Evolutionary conservation across 37 sponge, comb jelly and placozoan species (phyloP), one percentile per base, ranked within the genome.

Genomic region (Diacarnus erythraeanus): DNA sequence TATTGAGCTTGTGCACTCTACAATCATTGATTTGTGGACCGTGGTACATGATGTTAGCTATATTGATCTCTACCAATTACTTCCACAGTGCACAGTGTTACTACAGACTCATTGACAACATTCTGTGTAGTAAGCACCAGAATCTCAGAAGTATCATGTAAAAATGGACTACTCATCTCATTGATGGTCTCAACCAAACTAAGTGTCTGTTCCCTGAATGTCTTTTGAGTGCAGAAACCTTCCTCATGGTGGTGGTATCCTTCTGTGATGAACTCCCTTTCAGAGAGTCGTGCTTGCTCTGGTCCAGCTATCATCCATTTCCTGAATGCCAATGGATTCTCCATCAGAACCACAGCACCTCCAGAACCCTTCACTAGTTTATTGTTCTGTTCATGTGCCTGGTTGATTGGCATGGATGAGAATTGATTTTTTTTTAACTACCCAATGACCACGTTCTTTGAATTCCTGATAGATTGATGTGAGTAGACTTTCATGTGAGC

Each of bases 311-410:
- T 65, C 65, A 61, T 64, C 66, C 70, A 79, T 10, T 27, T 34
- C 30, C 69, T 40, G 51, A 79, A 79, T 27, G 80, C 80, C 27
- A 36, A 33, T 3, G 80, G 80, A 42, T 79, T 79, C 47, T 79
- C 69, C 41, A 70, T 79, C 22, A 79, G 69, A 20, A 57, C 80
- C 40, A 79, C 40, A 21, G 23, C 34, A 42, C 80, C 70, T 51
- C 80, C 70, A 43, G 68, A 64, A 33, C 65, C 40, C 42, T 77
- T 77, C 25, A 77, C 80, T 25, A 33, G n/a, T 8, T 15, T 70
- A 79, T 79, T 79, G 8, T 79, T 31, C 57, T 68, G 69, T 56
- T 79, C 80, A 41, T 79, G 70, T 18, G 80, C 69, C 69, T 79
- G 80, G 57, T 79, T 70, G 30, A 68, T 67, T 31, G 70, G 69